phyloP scores from a whole-genome alignment of 1,140 invertebrate species.

The Apolygus lucorum region DNA sequence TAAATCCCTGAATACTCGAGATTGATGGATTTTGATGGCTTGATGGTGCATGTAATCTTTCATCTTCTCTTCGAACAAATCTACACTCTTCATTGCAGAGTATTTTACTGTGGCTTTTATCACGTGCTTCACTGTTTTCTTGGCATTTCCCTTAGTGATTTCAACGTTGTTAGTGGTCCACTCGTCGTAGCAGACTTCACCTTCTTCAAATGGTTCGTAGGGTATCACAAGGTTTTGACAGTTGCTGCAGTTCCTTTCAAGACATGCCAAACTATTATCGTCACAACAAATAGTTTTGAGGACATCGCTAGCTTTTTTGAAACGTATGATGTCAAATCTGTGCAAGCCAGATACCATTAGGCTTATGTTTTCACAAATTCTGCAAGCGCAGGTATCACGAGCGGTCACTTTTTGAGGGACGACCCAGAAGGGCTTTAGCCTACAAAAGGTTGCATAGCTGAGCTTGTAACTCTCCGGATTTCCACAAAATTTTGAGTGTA shows the following conservation, averaged over 20 bases:
- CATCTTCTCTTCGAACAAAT: not conserved
- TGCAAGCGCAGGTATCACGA: not conserved
- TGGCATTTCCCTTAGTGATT: not conserved
- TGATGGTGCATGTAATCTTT: not conserved
- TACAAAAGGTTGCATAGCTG: not conserved
- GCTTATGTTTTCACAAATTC: not conserved
- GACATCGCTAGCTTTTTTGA: not conserved
- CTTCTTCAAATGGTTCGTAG: not conserved
- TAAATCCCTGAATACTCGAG: not conserved
- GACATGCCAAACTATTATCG: not conserved
- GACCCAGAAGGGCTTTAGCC: constrained; percentile 5
- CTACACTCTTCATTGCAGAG: not conserved
- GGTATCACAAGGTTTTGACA: not conserved
- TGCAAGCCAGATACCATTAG: not conserved
- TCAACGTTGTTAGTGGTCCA: not conserved
- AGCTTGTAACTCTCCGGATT: not conserved
- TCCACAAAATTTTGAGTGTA: not conserved
- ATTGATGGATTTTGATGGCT: not conserved
- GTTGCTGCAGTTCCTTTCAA: not conserved
- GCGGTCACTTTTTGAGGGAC: not conserved
- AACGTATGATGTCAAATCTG: not conserved
- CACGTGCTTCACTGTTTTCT: not conserved
- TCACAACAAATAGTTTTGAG: not conserved
- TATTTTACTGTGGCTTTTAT: not conserved
- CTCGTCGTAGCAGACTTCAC: not conserved